Percentiles rank a stretch among this genome's conserved stretches.
Conservation (phyloP, 2,888 invertebrate species). For the Rotaria sp. region DNA sequence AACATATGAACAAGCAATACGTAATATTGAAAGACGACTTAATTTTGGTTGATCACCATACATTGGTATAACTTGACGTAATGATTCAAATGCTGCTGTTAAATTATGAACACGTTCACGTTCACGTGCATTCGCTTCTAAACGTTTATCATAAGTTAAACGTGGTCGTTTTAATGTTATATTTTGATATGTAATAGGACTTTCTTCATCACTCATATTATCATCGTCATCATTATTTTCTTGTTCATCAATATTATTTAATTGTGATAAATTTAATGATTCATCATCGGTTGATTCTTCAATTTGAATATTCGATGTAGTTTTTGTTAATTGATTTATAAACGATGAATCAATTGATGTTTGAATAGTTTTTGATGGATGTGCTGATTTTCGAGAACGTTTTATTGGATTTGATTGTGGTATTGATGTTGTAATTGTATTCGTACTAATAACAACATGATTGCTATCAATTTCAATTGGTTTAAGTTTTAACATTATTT, state of each 20-base stretch:
- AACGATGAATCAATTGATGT: background rate
- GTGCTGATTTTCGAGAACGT: background rate
- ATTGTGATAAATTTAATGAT: background rate
- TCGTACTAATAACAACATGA: background rate
- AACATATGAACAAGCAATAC: slow-evolving; percentile 87
- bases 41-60: slow-evolving; percentile 87
- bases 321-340: background rate
- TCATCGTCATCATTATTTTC: background rate
- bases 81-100: slow-evolving; percentile 83
- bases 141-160: slow-evolving; percentile 58
- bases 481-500: background rate
- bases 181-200: background rate
- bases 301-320: background rate
- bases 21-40: slow-evolving; percentile 79
- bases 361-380: background rate
- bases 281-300: background rate
- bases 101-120: slow-evolving; percentile 86
- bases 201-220: background rate
- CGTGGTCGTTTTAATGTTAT: background rate
- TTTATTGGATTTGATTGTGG: background rate
- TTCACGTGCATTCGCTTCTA: slow-evolving; percentile 87
- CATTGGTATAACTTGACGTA: slow-evolving; percentile 74
- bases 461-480: background rate
- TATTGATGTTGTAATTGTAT: background rate
- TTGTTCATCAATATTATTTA: background rate